Percentiles rank a stretch among this genome's conserved stretches.
These are phyloP conservation scores for Dryobates pubescens DNA, from an alignment of 2,797 vertebrate genomes.

Conservation along the genomic window DNA sequence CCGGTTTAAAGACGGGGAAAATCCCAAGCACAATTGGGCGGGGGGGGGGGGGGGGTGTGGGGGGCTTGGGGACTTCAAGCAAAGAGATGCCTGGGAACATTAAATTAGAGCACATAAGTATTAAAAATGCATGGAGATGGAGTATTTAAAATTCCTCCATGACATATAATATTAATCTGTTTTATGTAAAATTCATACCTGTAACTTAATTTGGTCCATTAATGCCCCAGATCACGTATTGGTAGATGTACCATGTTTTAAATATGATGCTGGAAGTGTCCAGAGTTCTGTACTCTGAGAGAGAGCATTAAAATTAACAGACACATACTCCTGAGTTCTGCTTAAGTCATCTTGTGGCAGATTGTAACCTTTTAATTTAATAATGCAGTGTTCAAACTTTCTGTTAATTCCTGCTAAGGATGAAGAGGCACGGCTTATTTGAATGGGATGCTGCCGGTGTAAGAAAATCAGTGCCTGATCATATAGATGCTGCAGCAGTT, in stretches of 20 bases:
- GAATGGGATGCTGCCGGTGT: neutral
- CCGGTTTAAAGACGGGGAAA: neutral
- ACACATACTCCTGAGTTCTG: constrained; percentile 20
- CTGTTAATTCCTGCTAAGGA: constrained; percentile 25
- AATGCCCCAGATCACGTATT: constrained; percentile 69
- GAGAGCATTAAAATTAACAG: constrained; percentile 70
- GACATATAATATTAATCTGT: constrained; percentile 79
- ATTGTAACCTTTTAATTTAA: constrained; percentile 67
- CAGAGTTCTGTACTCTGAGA: constrained; percentile 42
- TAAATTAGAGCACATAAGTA: constrained; percentile 74
- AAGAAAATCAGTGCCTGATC: neutral
- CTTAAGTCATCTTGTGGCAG: constrained; percentile 47
- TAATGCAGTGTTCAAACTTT: constrained; percentile 43
- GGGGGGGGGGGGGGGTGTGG: neutral
- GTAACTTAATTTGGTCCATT: constrained; percentile 78
- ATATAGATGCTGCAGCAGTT: neutral
- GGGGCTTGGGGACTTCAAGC: neutral
- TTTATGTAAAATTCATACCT: constrained; percentile 84
- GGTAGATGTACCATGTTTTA: constrained; percentile 65
- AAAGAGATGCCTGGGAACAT: constrained; percentile 57
- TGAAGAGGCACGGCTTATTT: neutral
- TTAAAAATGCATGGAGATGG: constrained; percentile 77
- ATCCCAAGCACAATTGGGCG: constrained; percentile 29
- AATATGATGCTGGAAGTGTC: constrained; percentile 65
- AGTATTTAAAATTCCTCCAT: constrained; percentile 78